Evolutionary conservation across 2,113 vertebrate species (phyloP), one percentile per base, ranked within the genome.

Genomic region (Ploceus nigricollis): DNA sequence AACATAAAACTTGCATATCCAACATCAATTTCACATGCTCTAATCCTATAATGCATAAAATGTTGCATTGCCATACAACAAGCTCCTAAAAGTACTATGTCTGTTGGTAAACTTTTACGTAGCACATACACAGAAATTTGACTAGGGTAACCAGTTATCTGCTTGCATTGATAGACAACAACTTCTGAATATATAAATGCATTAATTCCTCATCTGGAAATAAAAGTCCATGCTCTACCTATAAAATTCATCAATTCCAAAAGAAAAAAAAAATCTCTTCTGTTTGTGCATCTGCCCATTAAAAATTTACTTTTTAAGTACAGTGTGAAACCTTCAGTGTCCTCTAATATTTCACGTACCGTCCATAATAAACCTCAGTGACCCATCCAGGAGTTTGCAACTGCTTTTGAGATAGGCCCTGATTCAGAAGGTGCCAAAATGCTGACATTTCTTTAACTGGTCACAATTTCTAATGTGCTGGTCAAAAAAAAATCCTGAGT

Each of bases 1-100:
- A 97, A 95, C 78, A 79, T 91, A 89, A 60, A 96, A 81, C 94
- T 97, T 93, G 78, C 80, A 94, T 90, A 95, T 96, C 90, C 94
- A 95, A 94, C 89, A 82, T 73, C n/a, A 75, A 35, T 93, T 92
- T 87, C 82, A 75, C 88, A 40, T 27, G 40, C 37, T 79, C 16
- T 93, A 90, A 89, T 94, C 70, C 89, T 79, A 37, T 40, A 54
- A 53, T 14, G 37, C 42, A 42, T 54, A 69, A 94, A 94, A 95
- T 60, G 56, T 90, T 93, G 60, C 42, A 88, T 21, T 83, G 54
- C 69, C 35, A 77, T 75, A 87, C n/a, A 95, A 42, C 7, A 33
- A 75, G 3, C 16, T n/a, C 53, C 33, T 27, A 27, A 80, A 77
- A 2, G 6, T 48, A 39, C 54, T 57, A 14, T 64, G 54, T 80